A percentile compares a stretch with the other conserved stretches of the same genome.
These are phyloP conservation scores for Empidonax traillii DNA, from an alignment of 2,113 vertebrate genomes.

Conservation along the genomic window DNA sequence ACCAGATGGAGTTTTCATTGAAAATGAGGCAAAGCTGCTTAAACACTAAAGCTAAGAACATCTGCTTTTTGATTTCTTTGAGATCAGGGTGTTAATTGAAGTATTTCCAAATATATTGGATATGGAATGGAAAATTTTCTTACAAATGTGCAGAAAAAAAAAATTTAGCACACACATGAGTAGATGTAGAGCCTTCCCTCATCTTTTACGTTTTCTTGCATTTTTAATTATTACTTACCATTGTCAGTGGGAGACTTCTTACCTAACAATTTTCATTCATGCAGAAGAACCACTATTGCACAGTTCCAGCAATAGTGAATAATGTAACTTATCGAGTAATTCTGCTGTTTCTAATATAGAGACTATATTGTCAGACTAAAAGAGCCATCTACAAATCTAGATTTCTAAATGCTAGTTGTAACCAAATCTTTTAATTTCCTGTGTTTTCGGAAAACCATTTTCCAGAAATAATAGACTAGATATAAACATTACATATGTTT, in stretches of 20 bases:
- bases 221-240: not conserved
- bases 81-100: not conserved
- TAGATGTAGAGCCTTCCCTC: not conserved
- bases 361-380: not conserved
- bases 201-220: not conserved
- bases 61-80: conserved; percentile 30
- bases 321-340: not conserved
- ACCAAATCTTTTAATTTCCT: not conserved
- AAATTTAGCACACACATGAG: not conserved
- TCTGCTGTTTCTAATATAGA: not conserved
- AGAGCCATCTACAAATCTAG: not conserved
- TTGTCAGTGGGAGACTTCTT: not conserved
- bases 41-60: conserved; percentile 21
- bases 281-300: not conserved
- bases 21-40: conserved; percentile 29
- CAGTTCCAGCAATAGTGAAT: not conserved
- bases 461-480: not conserved
- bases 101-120: conserved; percentile 26
- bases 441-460: not conserved
- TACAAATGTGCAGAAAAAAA: not conserved
- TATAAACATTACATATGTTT: not conserved
- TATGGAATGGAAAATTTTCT: not conserved
- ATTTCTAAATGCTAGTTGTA: not conserved
- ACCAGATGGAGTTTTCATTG: conserved; percentile 50
- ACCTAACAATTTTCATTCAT: not conserved